Evolutionary conservation across 2,797 vertebrate genomes (phyloP).

Genomic region (Lacerta agilis): DNA sequence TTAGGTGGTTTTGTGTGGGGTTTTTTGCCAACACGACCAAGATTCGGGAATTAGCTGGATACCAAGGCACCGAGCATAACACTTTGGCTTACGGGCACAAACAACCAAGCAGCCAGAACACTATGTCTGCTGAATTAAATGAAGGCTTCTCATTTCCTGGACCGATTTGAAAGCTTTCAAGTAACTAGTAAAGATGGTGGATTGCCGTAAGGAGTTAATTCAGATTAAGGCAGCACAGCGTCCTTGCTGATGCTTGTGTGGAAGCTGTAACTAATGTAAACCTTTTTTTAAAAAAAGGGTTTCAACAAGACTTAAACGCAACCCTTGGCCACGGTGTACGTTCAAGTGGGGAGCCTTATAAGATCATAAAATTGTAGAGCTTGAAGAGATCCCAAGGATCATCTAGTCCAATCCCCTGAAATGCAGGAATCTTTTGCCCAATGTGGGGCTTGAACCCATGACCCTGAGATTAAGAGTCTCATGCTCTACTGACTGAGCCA

Average conservation of each 20-base stretch:
- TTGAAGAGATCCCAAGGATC: too few species aligned
- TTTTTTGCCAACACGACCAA: not conserved
- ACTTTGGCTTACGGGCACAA: not conserved
- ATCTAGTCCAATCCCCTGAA: too few species aligned
- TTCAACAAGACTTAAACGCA: too few species aligned
- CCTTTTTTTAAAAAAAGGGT: too few species aligned
- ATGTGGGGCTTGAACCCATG: too few species aligned
- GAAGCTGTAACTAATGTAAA: not conserved
- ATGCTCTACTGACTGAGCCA: too few species aligned
- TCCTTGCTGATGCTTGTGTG: not conserved
- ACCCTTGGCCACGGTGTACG: too few species aligned
- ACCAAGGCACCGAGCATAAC: not conserved
- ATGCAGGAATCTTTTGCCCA: too few species aligned
- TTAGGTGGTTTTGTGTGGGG: too few species aligned
- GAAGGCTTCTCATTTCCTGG: not conserved
- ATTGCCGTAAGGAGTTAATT: not conserved
- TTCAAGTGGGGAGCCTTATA: too few species aligned
- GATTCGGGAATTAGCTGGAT: not conserved
- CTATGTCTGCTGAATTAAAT: not conserved
- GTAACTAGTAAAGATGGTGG: not conserved
- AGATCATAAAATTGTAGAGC: too few species aligned
- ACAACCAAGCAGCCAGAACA: not conserved
- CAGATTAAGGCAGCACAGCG: not conserved
- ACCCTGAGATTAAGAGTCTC: too few species aligned
- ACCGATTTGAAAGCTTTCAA: constrained; percentile 1